Conservation (phyloP, 2,888 invertebrate genomes). For the Lithophane semibrunnea region DNA sequence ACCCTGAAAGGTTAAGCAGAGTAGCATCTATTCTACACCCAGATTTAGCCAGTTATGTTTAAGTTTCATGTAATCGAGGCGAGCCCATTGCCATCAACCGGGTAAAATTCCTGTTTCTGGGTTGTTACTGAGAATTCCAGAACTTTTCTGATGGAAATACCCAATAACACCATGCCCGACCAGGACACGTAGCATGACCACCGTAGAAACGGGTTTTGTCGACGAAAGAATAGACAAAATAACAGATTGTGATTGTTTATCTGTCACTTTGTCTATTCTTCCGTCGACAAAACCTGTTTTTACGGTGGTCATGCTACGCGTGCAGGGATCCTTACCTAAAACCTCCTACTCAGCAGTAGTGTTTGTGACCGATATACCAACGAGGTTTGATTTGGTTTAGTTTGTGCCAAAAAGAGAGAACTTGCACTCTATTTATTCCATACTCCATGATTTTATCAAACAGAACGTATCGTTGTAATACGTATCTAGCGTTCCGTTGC, state of each 20-base stretch:
- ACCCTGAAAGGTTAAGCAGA: not conserved
- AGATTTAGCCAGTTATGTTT: not conserved
- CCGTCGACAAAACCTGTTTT: too few species aligned
- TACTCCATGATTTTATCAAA: conserved; percentile 25
- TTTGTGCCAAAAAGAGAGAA: not conserved
- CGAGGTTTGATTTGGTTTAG: not conserved
- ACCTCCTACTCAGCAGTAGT: not conserved
- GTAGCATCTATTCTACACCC: not conserved
- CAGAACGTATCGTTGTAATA: conserved; percentile 14
- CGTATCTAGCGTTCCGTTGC: conserved; percentile 20
- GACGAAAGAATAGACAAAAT: too few species aligned
- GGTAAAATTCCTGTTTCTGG: not conserved
- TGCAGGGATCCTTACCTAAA: not conserved
- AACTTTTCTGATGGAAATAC: not conserved
- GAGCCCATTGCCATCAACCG: not conserved
- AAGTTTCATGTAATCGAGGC: not conserved
- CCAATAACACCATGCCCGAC: not conserved
- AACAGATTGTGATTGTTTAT: too few species aligned
- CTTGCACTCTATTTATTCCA: conserved; percentile 2
- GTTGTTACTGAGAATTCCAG: not conserved
- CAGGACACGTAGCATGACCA: too few species aligned
- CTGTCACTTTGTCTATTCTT: too few species aligned
- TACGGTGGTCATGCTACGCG: too few species aligned
- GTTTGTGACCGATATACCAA: not conserved
- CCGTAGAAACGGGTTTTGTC: too few species aligned